Evolutionary conservation across 2,797 vertebrate genomes (phyloP).

Genomic region (Eospalax fontanierii): DNA sequence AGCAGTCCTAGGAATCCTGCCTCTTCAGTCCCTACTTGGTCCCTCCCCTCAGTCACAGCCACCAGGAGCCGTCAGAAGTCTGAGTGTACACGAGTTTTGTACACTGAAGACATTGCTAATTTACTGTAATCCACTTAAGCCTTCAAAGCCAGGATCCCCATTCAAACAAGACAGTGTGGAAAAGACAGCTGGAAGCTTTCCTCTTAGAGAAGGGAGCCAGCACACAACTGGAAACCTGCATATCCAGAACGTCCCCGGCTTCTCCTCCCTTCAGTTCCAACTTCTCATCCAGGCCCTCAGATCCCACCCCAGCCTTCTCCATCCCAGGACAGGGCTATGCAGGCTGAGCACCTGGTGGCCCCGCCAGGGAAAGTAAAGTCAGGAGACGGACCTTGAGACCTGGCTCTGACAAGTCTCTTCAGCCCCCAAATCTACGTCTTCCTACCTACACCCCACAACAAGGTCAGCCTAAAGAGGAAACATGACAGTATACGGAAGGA

Average conservation of each 20-base stretch:
- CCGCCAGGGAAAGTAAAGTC: too few relatives aligned
- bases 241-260: neutral
- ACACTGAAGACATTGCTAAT: slow-evolving; percentile 86
- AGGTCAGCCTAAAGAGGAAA: neutral
- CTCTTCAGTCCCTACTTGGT: neutral
- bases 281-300: neutral
- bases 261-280: neutral
- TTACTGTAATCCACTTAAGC: slow-evolving; percentile 88
- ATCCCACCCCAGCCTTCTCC: neutral
- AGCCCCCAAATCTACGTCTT: neutral
- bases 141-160: slow-evolving; percentile 83
- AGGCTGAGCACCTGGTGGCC: neutral
- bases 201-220: neutral
- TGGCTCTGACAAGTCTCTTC: neutral
- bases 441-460: neutral
- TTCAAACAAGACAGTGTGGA: slow-evolving; percentile 81
- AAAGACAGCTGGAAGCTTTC: slow-evolving; percentile 75
- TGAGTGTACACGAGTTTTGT: slow-evolving; percentile 76
- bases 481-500: neutral
- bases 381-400: neutral
- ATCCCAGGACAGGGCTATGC: neutral
- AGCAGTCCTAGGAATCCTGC: neutral
- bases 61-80: slow-evolving; percentile 80
- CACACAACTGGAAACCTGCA: neutral
- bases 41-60: slow-evolving; percentile 37